Evolutionary conservation across 2,888 invertebrate genomes (phyloP).

Genomic region (Alloscopus bannaensis): DNA sequence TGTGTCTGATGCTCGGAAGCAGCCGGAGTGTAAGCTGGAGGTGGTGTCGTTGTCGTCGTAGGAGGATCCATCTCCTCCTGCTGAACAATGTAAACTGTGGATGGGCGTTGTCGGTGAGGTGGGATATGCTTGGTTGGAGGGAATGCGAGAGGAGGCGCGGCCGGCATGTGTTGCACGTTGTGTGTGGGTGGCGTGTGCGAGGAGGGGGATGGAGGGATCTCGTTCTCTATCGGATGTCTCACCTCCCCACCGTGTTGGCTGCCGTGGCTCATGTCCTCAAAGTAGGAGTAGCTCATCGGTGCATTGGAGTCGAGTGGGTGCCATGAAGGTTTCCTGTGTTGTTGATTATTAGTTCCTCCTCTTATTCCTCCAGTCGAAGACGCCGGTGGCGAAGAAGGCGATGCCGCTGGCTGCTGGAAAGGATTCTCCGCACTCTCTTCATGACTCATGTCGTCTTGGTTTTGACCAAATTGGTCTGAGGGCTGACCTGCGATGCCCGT

Average conservation of each 20-base stretch:
- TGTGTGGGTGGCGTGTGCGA: constrained; percentile 3
- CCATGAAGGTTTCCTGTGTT: constrained; percentile 45
- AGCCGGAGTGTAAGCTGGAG: constrained; percentile 10
- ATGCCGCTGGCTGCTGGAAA: constrained; percentile 33
- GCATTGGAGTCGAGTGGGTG: constrained; percentile 32
- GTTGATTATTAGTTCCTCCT: no score
- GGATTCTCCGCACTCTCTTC: constrained; percentile 52
- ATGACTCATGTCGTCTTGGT: constrained; percentile 46
- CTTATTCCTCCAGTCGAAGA: no score
- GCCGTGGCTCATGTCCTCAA: constrained; percentile 19
- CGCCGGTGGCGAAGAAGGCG: constrained; percentile 10
- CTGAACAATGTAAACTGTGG: constrained; percentile 69
- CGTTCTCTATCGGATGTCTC: constrained; percentile 27
- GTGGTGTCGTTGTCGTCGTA: constrained; percentile 40
- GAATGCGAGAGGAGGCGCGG: constrained; percentile 37
- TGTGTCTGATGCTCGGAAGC: constrained; percentile 3
- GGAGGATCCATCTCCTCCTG: constrained; percentile 66
- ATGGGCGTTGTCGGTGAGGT: constrained; percentile 66
- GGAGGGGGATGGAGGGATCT: constrained; percentile 34
- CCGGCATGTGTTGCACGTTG: constrained; percentile 8
- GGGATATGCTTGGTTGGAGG: constrained; percentile 65
- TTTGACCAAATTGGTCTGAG: constrained; percentile 48
- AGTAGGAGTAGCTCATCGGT: constrained; percentile 55
- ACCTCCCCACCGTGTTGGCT: neutral
- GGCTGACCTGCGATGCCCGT: constrained; percentile 55